Evolutionary conservation across 2,113 vertebrate genomes (phyloP), one percentile per base, ranked within the genome.

Genomic region (Gadus macrocephalus): DNA sequence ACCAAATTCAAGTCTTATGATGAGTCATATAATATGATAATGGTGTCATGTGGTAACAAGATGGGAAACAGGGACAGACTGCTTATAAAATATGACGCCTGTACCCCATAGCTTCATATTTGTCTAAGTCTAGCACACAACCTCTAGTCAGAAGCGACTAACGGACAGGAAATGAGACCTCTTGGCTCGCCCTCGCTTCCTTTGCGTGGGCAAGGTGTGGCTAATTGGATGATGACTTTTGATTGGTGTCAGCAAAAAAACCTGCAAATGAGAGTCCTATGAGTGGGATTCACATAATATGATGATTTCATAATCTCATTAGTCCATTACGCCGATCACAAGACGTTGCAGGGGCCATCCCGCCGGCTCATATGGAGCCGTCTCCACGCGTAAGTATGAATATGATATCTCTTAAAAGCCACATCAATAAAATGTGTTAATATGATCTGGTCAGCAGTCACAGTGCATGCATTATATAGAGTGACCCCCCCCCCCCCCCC

Each of bases 391-490:
- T 58, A 65, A 65, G 66, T 73, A 77, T 85, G 85, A 86, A 87
- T 76, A 83, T 84, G 83, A 87, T 89, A 85, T 86, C 85, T 86
- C 82, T 87, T 81, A 74, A 83, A 77, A 84, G 79, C 83, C 83
- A 68, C 83, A 83, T 88, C 85, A 84, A 87, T 87, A 86, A 67
- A 65, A 87, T 67, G 78, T 87, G 85, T 86, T 85, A 85, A 88
- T 83, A 83, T 69, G 85, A 88, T 88, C 82, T 82, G 84, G 79
- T 88, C 84, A 73, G 80, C 84, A 87, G 81, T 86, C 81, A 79
- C 79, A 82, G 83, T 80, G 81, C 78, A 69, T 76, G 86, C 68
- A 53, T 17, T 63, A 53, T 63, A 42, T 22, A 19, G 28, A 19
- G 58, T 17, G 5, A 28, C 17, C 42, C 22, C 20, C 15, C 20